Base-by-base conservation (phyloP, 2,888 invertebrate species). In the Aporophyla nigra region DNA sequence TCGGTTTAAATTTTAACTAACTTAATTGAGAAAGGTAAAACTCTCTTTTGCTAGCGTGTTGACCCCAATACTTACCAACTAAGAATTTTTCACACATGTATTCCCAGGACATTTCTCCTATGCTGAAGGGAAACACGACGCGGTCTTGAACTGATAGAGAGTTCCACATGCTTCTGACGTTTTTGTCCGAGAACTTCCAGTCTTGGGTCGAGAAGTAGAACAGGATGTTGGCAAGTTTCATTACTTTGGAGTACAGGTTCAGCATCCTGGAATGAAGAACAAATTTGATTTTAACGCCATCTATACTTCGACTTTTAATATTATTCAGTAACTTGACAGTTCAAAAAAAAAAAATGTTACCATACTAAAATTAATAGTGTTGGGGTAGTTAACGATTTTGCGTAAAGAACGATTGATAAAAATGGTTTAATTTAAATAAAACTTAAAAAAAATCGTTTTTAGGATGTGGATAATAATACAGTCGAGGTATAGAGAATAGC, bases 141-240 rank as follows among this genome's bases (percentile, higher is more conserved):
- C 96, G 95, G 89, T 98, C 98, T 12, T 93, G 94, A 0, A 93
- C 93, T 0, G 97, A 95, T 71, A 98, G 90, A 0, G 97, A 96
- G 1, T 92, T 92, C 96, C 97, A 97, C 89, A 98, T 95, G 5
- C 90, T 91, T 24, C 97, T 93, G 0, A 98, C 97, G 66, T 97
- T 97, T n/a, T 95, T 94, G 80, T 97, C 98, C 1, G 96, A 93
- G 90, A 98, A 98, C 43, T 95, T 94, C 99, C 99, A 99, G 82
- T 98, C 97, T 82, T 97, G 97, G 19, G 97, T 97, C 5, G 98
- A 98, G 95, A 99, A 99, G 93, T 98, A 99, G 87, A 98, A 97
- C 63, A 99, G 95, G 0, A 98, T 98, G 70, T 97, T 97, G 87
- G 98, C 97, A 71, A 98, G 97, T 86, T 97, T 97, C 94, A 98